Evolutionary conservation across 2,888 invertebrate species (phyloP).

Genomic region (Trachelus stipa): DNA sequence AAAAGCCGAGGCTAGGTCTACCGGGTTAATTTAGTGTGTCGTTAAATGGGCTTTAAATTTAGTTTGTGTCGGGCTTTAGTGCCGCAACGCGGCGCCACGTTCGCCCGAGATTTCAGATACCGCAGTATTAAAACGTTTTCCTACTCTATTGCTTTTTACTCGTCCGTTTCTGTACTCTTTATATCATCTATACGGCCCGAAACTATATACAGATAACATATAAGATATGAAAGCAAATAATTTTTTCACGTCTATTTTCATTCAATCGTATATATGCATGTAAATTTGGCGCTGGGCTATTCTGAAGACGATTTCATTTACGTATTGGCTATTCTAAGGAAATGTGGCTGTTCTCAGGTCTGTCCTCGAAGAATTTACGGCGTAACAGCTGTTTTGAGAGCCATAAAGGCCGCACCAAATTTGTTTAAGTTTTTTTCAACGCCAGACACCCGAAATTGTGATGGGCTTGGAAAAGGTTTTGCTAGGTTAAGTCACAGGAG

Average conservation of each 20-base stretch:
- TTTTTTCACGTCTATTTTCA: background rate
- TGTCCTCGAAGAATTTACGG: no score
- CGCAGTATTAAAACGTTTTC: conserved; percentile 1
- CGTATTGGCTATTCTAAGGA: no score
- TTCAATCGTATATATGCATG: background rate
- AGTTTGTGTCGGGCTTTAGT: conserved; percentile 24
- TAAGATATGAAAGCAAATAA: background rate
- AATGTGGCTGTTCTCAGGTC: no score
- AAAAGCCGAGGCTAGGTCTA: conserved; percentile 22
- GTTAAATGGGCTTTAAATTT: conserved; percentile 42
- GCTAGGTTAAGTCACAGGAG: no score
- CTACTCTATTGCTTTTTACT: background rate
- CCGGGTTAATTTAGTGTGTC: conserved; percentile 38
- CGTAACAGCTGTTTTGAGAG: no score
- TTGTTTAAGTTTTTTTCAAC: no score
- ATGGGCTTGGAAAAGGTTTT: no score
- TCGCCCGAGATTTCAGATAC: conserved; percentile 6
- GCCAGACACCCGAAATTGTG: no score
- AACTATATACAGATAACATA: background rate
- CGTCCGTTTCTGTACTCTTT: background rate
- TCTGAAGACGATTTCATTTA: no score
- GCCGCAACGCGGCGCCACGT: conserved; percentile 4
- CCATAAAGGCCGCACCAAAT: no score
- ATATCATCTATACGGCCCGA: background rate
- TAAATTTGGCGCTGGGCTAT: no score